phyloP scores from a whole-genome alignment of 2,113 vertebrate genomes.

The Limanda limanda region DNA sequence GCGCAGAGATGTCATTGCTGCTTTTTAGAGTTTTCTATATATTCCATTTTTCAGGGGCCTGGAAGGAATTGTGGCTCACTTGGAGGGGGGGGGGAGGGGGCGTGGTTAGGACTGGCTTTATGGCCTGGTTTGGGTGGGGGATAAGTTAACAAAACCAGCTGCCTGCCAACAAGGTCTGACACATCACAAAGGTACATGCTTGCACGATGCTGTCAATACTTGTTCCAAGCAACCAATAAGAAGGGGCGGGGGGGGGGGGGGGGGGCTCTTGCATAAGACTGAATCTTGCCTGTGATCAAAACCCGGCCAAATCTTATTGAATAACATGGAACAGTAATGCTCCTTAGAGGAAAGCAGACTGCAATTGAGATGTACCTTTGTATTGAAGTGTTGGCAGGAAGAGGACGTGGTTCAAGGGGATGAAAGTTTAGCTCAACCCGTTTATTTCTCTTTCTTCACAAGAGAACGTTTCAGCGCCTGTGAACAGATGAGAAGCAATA shows the following conservation, averaged over 20 bases:
- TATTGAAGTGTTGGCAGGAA: constrained; percentile 54
- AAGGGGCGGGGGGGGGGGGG: too few relatives aligned
- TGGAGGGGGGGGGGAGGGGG: not conserved
- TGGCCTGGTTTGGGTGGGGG: constrained; percentile 23
- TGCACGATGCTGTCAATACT: constrained; percentile 43
- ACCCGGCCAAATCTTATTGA: constrained; percentile 2
- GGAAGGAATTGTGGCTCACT: constrained; percentile 16
- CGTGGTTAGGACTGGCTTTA: constrained; percentile 13
- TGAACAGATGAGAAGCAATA: constrained; percentile 16
- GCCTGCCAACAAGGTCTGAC: constrained; percentile 29
- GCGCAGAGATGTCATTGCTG: constrained; percentile 8
- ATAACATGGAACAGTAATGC: constrained; percentile 23
- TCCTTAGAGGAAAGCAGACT: constrained; percentile 31
- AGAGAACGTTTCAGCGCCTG: constrained; percentile 8
- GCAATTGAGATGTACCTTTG: constrained; percentile 48
- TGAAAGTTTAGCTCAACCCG: not conserved
- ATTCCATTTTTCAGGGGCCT: constrained; percentile 33
- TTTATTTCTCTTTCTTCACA: not conserved
- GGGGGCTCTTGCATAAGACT: not conserved
- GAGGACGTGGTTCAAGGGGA: not conserved
- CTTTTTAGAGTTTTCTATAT: constrained; percentile 29
- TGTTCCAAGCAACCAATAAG: constrained; percentile 18
- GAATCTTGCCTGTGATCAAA: constrained; percentile 7
- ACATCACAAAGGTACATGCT: constrained; percentile 42
- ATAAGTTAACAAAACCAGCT: constrained; percentile 15